These are phyloP conservation scores for Platycercus adscitus DNA, from an alignment of 2,113 vertebrate genomes.

Conservation along the genomic window DNA sequence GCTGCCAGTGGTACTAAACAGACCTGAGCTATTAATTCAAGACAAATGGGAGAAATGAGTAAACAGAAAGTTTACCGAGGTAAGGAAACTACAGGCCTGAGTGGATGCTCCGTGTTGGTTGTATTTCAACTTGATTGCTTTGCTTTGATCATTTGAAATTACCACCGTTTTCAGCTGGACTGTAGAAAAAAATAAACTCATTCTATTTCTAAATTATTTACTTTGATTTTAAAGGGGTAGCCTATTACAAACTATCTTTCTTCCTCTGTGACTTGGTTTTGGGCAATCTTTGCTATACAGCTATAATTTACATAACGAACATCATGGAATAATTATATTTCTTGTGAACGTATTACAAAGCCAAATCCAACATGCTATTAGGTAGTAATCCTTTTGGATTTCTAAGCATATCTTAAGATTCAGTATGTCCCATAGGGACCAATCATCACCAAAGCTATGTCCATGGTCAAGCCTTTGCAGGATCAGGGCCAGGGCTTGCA, in stretches of 20 bases:
- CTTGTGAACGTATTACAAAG: background rate
- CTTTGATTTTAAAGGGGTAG: background rate
- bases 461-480: background rate
- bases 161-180: background rate
- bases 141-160: constrained; percentile 54
- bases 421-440: background rate
- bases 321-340: background rate
- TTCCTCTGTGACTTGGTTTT: background rate
- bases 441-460: background rate
- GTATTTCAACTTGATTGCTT: constrained; percentile 37
- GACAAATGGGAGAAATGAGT: constrained; percentile 51
- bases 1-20: constrained; percentile 49
- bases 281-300: background rate
- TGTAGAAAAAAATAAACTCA: background rate
- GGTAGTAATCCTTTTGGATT: background rate
- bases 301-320: background rate
- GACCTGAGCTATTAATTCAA: constrained; percentile 52
- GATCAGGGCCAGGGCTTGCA: background rate
- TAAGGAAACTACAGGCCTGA: background rate
- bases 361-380: background rate
- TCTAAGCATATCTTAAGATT: background rate
- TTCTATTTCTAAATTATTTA: background rate
- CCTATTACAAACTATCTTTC: background rate
- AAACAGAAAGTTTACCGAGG: constrained; percentile 54
- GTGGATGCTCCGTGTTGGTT: background rate